Base-by-base conservation (phyloP, 2,888 invertebrate genomes). In the Ophion costatus region DNA sequence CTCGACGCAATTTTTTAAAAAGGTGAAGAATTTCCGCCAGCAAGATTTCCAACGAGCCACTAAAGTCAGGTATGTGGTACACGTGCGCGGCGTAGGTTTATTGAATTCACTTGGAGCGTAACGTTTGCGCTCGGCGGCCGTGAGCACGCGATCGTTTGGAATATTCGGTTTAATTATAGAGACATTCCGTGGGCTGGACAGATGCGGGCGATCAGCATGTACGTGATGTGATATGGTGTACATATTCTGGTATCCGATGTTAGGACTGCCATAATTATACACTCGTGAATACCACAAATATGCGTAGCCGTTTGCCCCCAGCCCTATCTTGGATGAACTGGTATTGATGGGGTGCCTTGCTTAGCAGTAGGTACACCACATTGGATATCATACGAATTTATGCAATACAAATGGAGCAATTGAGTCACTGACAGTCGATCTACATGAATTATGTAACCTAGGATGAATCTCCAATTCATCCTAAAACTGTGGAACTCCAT, bases 91-190 rank as follows among this genome's bases (percentile, higher is more conserved):
- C n/a, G 59, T 66, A 20, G 63, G 57, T 71, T 82, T 45, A 66
- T 59, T 64, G 57, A 66, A 42, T 70, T 70, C 51, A 14, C 64
- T 69, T 61, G 24, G 45, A 42, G 57, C 56, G 6, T 79, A 57
- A 51, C 76, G 6, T 22, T 56, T 80, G 63, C 61, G 64, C 17
- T 9, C 3, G n/a, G 4, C 56, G 42, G 33, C 61, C 61, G 29
- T 22, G 70, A 64, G 51, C 45, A 29, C 42, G 38, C 67, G 63
- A 56, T 10, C 63, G 80, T 77, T 76, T 76, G 70, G 61, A 77
- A 75, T 83, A 80, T 80, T 85, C 87, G 88, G 89, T 90, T 91
- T 91, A 92, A 92, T 91, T 91, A 91, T 91, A 89, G 89, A 90
- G 91, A 91, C 90, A 91, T 90, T 91, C 90, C 89, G 89, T 88